Evolutionary conservation across 2,797 vertebrate species (phyloP).

Genomic region (Pipistrellus pipistrellus): DNA sequence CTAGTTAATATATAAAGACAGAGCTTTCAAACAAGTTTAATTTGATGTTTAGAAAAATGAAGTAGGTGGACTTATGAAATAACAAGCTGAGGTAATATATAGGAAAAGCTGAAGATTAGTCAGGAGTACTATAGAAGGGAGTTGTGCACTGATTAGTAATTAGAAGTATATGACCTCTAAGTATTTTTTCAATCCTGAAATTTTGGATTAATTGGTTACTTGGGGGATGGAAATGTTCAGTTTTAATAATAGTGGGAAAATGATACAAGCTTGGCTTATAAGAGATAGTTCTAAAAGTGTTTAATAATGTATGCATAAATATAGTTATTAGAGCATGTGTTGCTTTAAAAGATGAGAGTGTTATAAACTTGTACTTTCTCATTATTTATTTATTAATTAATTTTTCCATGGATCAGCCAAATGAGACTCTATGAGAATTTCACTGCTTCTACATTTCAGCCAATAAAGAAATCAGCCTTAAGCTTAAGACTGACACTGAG

Average conservation of each 20-base stretch:
- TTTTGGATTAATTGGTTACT: background rate
- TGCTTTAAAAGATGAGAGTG: slow-evolving; percentile 18
- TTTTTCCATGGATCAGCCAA: background rate
- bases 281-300: background rate
- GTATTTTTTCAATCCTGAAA: background rate
- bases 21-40: slow-evolving; percentile 22
- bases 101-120: background rate
- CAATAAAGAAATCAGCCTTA: slow-evolving; percentile 47
- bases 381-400: slow-evolving; percentile 43
- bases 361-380: slow-evolving; percentile 13
- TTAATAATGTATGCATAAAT: slow-evolving; percentile 42
- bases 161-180: background rate
- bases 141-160: background rate
- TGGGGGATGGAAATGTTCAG: background rate
- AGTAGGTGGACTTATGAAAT: background rate
- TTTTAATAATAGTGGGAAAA: background rate
- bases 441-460: background rate
- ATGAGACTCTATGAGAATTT: background rate
- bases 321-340: background rate
- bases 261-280: background rate
- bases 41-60: background rate
- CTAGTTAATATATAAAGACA: background rate
- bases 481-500: slow-evolving; percentile 29
- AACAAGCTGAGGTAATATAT: background rate
- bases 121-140: background rate